Base-by-base conservation (phyloP, 2,113 vertebrate genomes). In the Prunella himalayana region DNA sequence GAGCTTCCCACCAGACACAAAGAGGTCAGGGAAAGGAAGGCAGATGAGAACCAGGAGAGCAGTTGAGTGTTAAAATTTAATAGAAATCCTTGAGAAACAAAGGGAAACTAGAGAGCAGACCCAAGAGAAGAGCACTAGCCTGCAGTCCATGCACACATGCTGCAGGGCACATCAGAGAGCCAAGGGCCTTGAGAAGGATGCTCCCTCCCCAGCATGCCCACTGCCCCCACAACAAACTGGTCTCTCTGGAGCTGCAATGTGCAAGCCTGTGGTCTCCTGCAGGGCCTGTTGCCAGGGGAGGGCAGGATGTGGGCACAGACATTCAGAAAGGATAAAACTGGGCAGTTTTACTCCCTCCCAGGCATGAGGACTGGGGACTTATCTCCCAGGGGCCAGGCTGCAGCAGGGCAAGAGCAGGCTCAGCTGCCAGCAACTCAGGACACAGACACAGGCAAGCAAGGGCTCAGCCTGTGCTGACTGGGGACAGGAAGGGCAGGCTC, bases 11-110 rank as follows among this genome's bases (percentile, higher is more conserved):
- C 2, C 6, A 35, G 56, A 84, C 27, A 22, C 18, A 37, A 79
- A 63, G 1, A 3, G 6, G 30, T 31, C 30, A 72, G 57, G 53
- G 24, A 82, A 82, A 90, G 0, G 2, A 37, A 82, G 24, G 49
- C 33, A 78, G 25, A 37, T 6, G 9, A 45, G 63, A 64, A 31
- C 14, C 25, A 71, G 6, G 22, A 59, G 22, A 79, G 35, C 49
- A 79, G 45, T 6, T 21, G 16, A 66, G 15, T 41, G 31, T 61
- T 50, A 73, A 89, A 94, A 23, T 95, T 95, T 95, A 95, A 89
- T 81, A 64, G n/a, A 94, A 95, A 88, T 71, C 79, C 64, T 94
- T 88, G 37, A 85, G 47, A 90, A 95, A 88, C 1, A 2, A 87
- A 84, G 22, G 42, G 39, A 86, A 88, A 94, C 73, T 7, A 76